Evolutionary conservation across 2,888 invertebrate species (phyloP).

Genomic region (Habroteleia sp.): DNA sequence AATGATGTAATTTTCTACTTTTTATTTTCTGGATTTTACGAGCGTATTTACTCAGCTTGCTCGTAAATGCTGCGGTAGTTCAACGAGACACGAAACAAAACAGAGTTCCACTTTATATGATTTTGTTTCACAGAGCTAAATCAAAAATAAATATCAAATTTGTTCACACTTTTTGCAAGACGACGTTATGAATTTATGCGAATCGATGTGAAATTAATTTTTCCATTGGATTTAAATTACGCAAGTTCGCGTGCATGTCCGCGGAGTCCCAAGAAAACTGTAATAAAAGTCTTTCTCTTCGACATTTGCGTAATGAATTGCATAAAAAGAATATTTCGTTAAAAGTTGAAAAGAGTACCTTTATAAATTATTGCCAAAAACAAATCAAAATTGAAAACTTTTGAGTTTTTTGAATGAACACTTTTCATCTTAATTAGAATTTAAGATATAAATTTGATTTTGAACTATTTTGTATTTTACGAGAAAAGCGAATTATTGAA

Average conservation of each 20-base stretch:
- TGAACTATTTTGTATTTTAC: too few relatives aligned
- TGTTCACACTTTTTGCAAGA: too few relatives aligned
- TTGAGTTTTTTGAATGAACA: too few relatives aligned
- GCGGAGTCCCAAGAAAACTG: conserved; percentile 12
- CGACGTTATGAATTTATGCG: not conserved
- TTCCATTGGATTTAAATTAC: conserved; percentile 19
- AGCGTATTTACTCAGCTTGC: not conserved
- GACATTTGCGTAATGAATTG: conserved; percentile 41
- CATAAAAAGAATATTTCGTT: conserved; percentile 20
- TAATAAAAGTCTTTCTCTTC: conserved; percentile 45
- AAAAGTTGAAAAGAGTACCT: conserved; percentile 1
- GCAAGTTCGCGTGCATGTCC: conserved; percentile 22
- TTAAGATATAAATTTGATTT: too few relatives aligned
- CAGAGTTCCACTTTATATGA: not conserved
- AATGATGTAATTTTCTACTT: conserved; percentile 30
- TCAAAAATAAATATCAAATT: too few relatives aligned
- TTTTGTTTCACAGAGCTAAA: not conserved
- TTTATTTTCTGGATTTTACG: conserved; percentile 30
- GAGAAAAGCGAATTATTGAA: too few relatives aligned
- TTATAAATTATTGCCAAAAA: not conserved
- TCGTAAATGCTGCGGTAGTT: conserved; percentile 3
- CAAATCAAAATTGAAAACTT: too few relatives aligned
- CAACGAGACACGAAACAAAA: conserved; percentile 1
- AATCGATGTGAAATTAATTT: conserved; percentile 15
- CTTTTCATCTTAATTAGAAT: not conserved